Percentiles rank a stretch among this genome's conserved stretches.
Evolutionary conservation across 2,888 invertebrate genomes (phyloP).

Genomic region (Volucella bombylans): DNA sequence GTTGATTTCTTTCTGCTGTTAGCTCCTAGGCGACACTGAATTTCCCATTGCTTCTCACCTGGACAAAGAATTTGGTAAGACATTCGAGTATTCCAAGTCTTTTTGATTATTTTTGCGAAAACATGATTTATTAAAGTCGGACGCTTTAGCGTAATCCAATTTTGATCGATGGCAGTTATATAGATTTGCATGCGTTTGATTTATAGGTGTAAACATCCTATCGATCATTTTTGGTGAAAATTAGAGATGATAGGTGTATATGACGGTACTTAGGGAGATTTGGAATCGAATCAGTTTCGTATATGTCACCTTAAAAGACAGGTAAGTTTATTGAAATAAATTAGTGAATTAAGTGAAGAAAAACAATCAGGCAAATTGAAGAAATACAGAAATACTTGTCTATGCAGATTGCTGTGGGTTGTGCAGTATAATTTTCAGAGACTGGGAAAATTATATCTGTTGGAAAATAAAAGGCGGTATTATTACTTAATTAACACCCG

Average conservation of each 20-base stretch:
- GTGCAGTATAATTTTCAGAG: too few relatives aligned
- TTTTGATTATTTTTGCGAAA: not conserved
- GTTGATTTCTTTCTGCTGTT: slow-evolving; percentile 12
- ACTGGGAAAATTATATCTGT: too few relatives aligned
- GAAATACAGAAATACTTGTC: too few relatives aligned
- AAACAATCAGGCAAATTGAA: too few relatives aligned
- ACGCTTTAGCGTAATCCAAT: slow-evolving; percentile 24
- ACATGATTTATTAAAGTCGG: slow-evolving; percentile 40
- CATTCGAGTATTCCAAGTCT: not conserved
- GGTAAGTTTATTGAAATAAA: not conserved
- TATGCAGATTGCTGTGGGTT: too few relatives aligned
- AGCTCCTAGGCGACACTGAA: slow-evolving; percentile 20
- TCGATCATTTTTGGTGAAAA: slow-evolving; percentile 27
- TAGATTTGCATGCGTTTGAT: slow-evolving; percentile 46
- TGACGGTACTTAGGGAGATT: not conserved
- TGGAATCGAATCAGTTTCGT: slow-evolving; percentile 1
- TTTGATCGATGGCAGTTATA: slow-evolving; percentile 26
- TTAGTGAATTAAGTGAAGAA: not conserved
- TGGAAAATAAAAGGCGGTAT: too few relatives aligned
- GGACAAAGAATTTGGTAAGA: slow-evolving; percentile 21
- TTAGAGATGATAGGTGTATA: slow-evolving; percentile 6
- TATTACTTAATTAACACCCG: too few relatives aligned
- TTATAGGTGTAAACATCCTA: slow-evolving; percentile 16
- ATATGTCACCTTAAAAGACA: slow-evolving; percentile 14
- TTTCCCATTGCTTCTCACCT: slow-evolving; percentile 15